Base-by-base conservation (phyloP, 2,113 vertebrate species). In the Chionodraco myersi region DNA sequence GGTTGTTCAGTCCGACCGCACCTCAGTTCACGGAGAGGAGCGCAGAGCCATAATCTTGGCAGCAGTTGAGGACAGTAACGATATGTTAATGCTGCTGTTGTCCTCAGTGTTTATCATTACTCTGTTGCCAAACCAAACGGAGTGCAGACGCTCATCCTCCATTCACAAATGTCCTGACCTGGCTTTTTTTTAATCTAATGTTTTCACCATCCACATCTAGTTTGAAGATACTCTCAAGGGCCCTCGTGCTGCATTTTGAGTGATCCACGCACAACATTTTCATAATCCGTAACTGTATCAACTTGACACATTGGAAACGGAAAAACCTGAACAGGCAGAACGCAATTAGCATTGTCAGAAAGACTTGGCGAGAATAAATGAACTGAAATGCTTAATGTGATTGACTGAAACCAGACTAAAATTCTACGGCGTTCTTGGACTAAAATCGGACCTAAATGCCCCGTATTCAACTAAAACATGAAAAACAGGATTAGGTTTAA, bases 81-180 rank as follows among this genome's bases (percentile, higher is more conserved):
- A 56, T 41, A 56, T 15, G 44, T 56, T 48, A 52, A 59, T 30
- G 36, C n/a, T 49, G 53, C 68, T 58, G 4, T 70, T 73, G 47
- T 79, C 56, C 57, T 72, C 36, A 1, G 41, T 57, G 44, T 61
- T 53, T 45, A 51, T 66, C 47, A 10, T 14, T 5, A 2, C 7
- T 14, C 1, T 68, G 68, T 18, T 52, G 56, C 59, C 72, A 70
- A 60, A 70, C 41, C 23, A 72, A 66, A 58, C 56, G 23, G 57
- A 62, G 36, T 60, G 15, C 61, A 44, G 23, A 21, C 10, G 18
- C 41, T 57, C 45, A n/a, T 23, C 67, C 48, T 44, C 9, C 47
- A 10, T 49, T 57, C 30, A 14, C 14, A 51, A 15, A 66, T 54
- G 71, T 62, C 57, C 23, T 36, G 26, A 41, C 13, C 5, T 1